Percentiles rank a stretch among this genome's conserved stretches.
Evolutionary conservation across 2,888 invertebrate species (phyloP).

Genomic region (Ectemnius continuus): DNA sequence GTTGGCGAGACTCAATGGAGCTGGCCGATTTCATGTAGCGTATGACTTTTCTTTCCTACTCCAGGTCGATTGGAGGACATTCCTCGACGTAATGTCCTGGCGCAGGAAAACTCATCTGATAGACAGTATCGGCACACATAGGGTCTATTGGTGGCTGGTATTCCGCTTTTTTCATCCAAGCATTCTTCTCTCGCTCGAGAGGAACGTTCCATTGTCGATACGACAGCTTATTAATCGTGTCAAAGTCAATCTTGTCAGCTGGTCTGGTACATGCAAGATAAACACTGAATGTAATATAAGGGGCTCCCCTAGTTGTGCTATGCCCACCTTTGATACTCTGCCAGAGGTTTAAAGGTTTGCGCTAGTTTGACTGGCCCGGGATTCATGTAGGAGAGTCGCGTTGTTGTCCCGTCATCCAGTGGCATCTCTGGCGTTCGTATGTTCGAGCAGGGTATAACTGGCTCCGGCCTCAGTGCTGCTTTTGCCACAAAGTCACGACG

Average conservation of each 20-base stretch:
- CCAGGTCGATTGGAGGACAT: conserved; percentile 5
- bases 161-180: conserved; percentile 67
- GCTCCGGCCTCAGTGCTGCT: conserved; percentile 51
- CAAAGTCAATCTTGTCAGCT: conserved; percentile 67
- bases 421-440: conserved; percentile 67
- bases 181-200: conserved; percentile 63
- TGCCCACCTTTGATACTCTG: conserved; percentile 64
- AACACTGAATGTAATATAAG: neutral
- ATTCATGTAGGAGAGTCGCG: conserved; percentile 69
- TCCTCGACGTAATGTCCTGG: conserved; percentile 72
- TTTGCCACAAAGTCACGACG: conserved; percentile 71
- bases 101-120: conserved; percentile 71
- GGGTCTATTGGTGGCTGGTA: conserved; percentile 68
- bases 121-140: conserved; percentile 69
- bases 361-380: conserved; percentile 65
- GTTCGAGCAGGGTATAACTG: conserved; percentile 69
- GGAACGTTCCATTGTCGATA: conserved; percentile 69
- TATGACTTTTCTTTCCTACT: too few relatives aligned
- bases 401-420: conserved; percentile 70
- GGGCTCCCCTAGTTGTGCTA: neutral
- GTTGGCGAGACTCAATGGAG: too few relatives aligned
- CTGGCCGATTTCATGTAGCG: too few relatives aligned
- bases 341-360: conserved; percentile 70
- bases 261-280: conserved; percentile 53
- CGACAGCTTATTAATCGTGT: conserved; percentile 74